Evolutionary conservation across 2,888 invertebrate genomes (phyloP), one percentile per base, ranked within the genome.

Genomic region (Sericinus montela): DNA sequence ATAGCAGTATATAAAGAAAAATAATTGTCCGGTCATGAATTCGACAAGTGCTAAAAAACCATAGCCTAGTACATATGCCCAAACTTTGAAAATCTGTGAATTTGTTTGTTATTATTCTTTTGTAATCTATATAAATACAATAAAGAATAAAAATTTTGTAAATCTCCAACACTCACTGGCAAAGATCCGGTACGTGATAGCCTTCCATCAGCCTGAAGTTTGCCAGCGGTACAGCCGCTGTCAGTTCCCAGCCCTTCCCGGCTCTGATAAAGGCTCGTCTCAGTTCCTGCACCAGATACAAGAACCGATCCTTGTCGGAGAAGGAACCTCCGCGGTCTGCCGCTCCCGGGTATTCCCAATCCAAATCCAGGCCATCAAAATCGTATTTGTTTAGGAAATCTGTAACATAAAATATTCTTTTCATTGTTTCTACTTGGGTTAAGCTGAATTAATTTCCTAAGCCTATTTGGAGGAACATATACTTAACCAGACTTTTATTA

Each of bases 261-360:
- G 91, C 93, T 32, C 91, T 91, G 71, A 94, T 91, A 69, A 97
- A 97, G 1, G 95, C 96, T 16, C 94, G 89, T 55, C 92, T 88
- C 57, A 97, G 67, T 74, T 97, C 97, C 69, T 96, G 93, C 0
- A 96, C 95, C 56, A 95, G 93, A 70, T 91, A 95, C 32, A 94
- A 90, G 83, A 96, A 97, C 53, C 91, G 91, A 63, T 96, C 94
- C 75, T 96, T 96, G 77, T 97, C 97, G 9, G 94, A 92, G 76
- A 92, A 96, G 48, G 91, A 93, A 30, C 97, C 97, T 6, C 95
- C 95, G 25, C 97, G 91, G 75, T 97, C 97, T 0, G 95, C 92
- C 0, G 97, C 97, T 0, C 94, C 96, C 1, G 97, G 96, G 71
- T 97, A 97, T 76, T 97, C 97, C 96, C 97, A 97, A 69, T 97